Conservation (phyloP, 2,797 vertebrate species). For the Pyrocephalus nanus region DNA sequence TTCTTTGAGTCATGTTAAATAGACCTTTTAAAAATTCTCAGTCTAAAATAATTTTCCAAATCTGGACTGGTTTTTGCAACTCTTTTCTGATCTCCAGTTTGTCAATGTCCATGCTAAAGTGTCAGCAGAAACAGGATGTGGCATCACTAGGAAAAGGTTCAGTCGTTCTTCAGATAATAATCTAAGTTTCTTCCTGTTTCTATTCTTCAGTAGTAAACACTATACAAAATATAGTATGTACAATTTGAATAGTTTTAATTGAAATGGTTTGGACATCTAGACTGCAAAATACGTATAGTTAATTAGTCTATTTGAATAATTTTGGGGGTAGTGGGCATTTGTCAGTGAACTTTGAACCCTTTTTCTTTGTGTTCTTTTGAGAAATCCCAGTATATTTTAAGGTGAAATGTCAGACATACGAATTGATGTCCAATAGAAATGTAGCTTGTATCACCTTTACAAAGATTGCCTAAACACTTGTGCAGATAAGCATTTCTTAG, state of each 20-base stretch:
- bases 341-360: not conserved
- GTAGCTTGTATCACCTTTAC: not conserved
- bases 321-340: not conserved
- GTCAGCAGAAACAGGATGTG: rapidly evolving
- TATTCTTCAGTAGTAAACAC: not conserved
- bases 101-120: not conserved
- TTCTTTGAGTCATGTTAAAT: not conserved
- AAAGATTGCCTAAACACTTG: rapidly evolving
- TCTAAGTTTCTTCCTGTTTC: not conserved
- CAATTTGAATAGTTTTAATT: not conserved
- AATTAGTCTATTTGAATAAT: not conserved
- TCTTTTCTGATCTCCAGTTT: not conserved
- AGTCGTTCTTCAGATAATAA: not conserved
- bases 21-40: not conserved
- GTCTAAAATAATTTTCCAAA: not conserved
- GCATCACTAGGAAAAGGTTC: not conserved
- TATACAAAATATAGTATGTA: not conserved
- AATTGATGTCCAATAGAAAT: too few species aligned
- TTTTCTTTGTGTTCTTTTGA: not conserved
- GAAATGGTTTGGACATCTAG: not conserved
- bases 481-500: not conserved
- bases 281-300: not conserved
- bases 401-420: not conserved
- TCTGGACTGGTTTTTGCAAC: not conserved
- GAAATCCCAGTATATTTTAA: not conserved